Evolutionary conservation across 2,797 vertebrate genomes (phyloP).

Genomic region (Coilia nasus): DNA sequence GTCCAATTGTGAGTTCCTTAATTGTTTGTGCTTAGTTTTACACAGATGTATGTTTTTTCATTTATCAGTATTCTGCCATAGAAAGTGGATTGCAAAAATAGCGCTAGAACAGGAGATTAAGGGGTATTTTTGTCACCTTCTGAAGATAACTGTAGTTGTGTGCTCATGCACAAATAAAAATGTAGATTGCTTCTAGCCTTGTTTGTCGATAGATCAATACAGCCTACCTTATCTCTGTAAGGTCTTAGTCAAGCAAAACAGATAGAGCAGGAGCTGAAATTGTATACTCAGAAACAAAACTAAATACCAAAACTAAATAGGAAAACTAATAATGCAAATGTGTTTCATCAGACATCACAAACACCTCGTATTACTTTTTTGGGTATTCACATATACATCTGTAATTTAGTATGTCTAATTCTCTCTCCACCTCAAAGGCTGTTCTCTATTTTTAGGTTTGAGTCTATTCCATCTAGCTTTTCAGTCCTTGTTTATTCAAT

Average conservation of each 20-base stretch:
- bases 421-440: neutral
- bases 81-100: neutral
- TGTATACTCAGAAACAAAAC: neutral
- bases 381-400: neutral
- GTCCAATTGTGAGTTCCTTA: neutral
- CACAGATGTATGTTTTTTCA: neutral
- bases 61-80: neutral
- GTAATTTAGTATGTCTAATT: neutral
- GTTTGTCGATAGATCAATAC: neutral
- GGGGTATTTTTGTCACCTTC: neutral
- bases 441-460: neutral
- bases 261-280: neutral
- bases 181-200: neutral
- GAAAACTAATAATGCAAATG: neutral
- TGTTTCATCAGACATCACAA: neutral
- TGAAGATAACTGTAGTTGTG: neutral
- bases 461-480: neutral
- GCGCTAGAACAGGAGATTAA: neutral
- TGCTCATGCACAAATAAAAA: neutral
- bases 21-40: neutral
- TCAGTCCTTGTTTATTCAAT: neutral
- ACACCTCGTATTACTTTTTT: neutral
- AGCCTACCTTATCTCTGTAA: too few species aligned
- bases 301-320: neutral
- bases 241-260: neutral